These are phyloP conservation scores for Camponotus floridanus DNA, from an alignment of 1,140 invertebrate genomes.

Conservation along the genomic window DNA sequence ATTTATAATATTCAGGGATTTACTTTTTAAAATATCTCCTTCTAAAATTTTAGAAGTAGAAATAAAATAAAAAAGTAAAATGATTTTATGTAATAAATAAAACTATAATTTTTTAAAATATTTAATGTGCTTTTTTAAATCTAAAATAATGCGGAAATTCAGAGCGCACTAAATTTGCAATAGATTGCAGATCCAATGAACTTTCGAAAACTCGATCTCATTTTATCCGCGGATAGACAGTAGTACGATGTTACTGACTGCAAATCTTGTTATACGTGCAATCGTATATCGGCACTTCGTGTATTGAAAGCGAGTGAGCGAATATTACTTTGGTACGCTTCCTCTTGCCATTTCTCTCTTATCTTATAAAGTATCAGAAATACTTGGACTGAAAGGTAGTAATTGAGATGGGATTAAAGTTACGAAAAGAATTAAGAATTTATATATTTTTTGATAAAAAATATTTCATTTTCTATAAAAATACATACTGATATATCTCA, in stretches of 20 bases:
- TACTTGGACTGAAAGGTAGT: neutral
- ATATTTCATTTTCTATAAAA: neutral
- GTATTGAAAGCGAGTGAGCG: too few species aligned
- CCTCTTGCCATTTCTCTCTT: neutral
- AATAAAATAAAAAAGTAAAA: neutral
- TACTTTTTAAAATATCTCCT: neutral
- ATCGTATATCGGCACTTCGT: too few species aligned
- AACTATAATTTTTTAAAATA: neutral
- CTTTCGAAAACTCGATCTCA: neutral
- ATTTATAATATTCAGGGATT: neutral
- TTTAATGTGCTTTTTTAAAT: neutral
- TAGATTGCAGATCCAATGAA: neutral
- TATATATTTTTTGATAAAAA: neutral
- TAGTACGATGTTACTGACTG: too few species aligned
- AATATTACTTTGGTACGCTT: neutral
- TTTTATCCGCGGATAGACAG: too few species aligned
- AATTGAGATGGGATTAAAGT: neutral
- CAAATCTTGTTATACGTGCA: too few species aligned
- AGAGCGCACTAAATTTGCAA: neutral
- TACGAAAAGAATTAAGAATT: neutral
- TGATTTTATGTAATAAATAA: neutral
- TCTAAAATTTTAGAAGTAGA: neutral
- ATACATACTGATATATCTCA: too few species aligned
- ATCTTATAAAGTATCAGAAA: neutral
- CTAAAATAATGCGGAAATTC: neutral